These are phyloP conservation scores for Craseonycteris thonglongyai DNA, from an alignment of 2,113 vertebrate species.

Conservation along the genomic window DNA sequence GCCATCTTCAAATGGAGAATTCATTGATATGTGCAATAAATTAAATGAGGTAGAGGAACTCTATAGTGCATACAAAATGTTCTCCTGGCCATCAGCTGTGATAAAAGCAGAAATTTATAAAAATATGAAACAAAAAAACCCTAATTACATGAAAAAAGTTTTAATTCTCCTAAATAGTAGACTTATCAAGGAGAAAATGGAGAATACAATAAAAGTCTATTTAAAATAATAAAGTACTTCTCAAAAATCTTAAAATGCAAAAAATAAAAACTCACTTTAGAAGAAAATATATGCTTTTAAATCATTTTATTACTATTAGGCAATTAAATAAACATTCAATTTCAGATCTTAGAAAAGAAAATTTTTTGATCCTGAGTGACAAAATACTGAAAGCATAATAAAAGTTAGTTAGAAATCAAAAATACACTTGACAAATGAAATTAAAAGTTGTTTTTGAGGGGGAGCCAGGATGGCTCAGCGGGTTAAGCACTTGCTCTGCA, in stretches of 20 bases:
- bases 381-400: not conserved
- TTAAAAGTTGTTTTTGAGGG: not conserved
- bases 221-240: not conserved
- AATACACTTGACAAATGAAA: not conserved
- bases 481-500: too few relatives aligned
- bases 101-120: slow-evolving; percentile 29
- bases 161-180: not conserved
- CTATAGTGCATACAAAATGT: not conserved
- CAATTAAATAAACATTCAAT: not conserved
- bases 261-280: not conserved
- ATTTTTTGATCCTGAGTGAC: not conserved
- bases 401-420: slow-evolving; percentile 1
- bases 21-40: slow-evolving; percentile 1
- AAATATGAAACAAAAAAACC: not conserved
- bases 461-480: too few relatives aligned
- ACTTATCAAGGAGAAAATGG: not conserved
- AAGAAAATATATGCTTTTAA: not conserved
- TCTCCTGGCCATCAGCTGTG: not conserved
- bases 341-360: not conserved
- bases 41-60: not conserved
- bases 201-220: not conserved
- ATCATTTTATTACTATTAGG: not conserved
- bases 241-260: not conserved
- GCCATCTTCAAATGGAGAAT: not conserved
- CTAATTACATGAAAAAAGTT: not conserved